Evolutionary conservation across 2,888 invertebrate genomes (phyloP).

Genomic region (Poecilus cupreus): DNA sequence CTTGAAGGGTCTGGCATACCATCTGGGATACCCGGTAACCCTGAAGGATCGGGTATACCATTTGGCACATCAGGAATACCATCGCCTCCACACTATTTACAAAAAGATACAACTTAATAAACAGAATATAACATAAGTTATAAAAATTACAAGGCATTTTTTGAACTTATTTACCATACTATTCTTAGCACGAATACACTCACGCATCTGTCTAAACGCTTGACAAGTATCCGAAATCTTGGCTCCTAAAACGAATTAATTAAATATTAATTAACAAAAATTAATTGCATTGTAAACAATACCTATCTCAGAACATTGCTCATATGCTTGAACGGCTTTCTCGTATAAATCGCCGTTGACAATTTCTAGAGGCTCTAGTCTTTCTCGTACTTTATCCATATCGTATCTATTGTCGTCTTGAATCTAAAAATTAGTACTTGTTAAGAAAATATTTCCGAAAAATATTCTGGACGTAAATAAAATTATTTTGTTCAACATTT

Average conservation of each 20-base stretch:
- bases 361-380: constrained; percentile 30
- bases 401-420: constrained; percentile 26
- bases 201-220: constrained; percentile 4
- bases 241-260: constrained; percentile 7
- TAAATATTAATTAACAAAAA: too few species aligned
- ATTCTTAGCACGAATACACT: constrained; percentile 10
- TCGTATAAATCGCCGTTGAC: neutral
- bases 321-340: constrained; percentile 7
- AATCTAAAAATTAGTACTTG: neutral
- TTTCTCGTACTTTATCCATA: constrained; percentile 22
- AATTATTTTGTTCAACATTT: too few species aligned
- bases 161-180: constrained; percentile 29
- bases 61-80: neutral
- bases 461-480: too few species aligned
- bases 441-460: too few species aligned
- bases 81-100: neutral
- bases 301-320: constrained; percentile 19
- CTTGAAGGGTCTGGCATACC: neutral
- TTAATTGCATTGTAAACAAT: too few species aligned
- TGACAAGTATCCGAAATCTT: neutral
- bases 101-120: neutral
- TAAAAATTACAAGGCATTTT: constrained; percentile 35
- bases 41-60: too few species aligned
- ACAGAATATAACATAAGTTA: neutral
- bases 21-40: neutral